Conservation (phyloP, 2,113 vertebrate species). For the Euleptes europaea region DNA sequence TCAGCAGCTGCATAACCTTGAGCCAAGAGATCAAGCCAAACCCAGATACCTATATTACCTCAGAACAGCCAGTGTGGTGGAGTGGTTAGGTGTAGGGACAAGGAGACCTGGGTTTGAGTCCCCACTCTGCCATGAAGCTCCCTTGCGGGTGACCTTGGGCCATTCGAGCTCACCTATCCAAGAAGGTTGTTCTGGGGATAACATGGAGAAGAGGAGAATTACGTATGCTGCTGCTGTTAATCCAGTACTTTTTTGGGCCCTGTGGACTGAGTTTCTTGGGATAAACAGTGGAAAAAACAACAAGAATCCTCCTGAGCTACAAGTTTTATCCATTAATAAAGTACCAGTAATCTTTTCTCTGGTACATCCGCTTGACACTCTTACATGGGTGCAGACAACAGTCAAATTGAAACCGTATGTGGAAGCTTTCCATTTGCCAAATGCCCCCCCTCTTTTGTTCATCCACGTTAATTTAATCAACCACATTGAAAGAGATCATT, state of each 20-base stretch:
- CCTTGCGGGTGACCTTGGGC: too few relatives aligned
- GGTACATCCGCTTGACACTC: neutral
- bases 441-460: neutral
- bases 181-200: too few relatives aligned
- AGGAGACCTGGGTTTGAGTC: too few relatives aligned
- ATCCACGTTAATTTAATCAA: conserved; percentile 8
- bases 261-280: too few relatives aligned
- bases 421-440: neutral
- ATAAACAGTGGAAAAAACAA: too few relatives aligned
- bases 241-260: too few relatives aligned
- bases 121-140: too few relatives aligned
- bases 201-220: too few relatives aligned
- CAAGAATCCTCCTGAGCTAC: neutral
- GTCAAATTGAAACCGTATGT: neutral
- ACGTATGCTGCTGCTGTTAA: too few relatives aligned
- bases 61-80: too few relatives aligned
- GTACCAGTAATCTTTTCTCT: neutral
- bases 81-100: too few relatives aligned
- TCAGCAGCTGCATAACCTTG: neutral
- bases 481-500: neutral
- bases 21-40: neutral
- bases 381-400: neutral
- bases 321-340: neutral
- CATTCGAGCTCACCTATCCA: too few relatives aligned
- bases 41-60: neutral